A percentile compares a stretch with the other conserved stretches of the same genome.
phyloP scores from a whole-genome alignment of 1,140 invertebrate species.

The Procambarus clarkii region DNA sequence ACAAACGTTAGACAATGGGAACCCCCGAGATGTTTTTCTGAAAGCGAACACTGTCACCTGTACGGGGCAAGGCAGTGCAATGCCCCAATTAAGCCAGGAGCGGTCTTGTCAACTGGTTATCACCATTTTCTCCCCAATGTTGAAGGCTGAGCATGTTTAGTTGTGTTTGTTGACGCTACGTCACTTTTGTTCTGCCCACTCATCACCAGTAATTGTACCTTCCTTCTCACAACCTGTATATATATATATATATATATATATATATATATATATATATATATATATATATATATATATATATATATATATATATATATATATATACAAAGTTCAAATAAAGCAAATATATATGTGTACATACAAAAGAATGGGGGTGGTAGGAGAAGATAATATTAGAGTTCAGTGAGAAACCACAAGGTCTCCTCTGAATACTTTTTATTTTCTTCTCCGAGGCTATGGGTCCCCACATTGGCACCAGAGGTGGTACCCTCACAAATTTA shows the following conservation, averaged over 20 bases:
- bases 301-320: conserved; percentile 5
- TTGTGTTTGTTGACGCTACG: neutral
- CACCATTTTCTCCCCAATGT: neutral
- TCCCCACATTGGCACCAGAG: too few relatives aligned
- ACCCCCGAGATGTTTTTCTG: conserved; percentile 18
- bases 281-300: conserved; percentile 12
- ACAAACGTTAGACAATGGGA: conserved; percentile 10
- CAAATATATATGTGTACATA: too few relatives aligned
- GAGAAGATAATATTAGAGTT: too few relatives aligned
- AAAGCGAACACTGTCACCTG: conserved; percentile 15
- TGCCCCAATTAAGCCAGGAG: conserved; percentile 29
- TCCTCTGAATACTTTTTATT: too few relatives aligned
- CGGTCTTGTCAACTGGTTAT: neutral
- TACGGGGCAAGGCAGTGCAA: conserved; percentile 33
- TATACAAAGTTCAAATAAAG: too few relatives aligned
- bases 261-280: conserved; percentile 5
- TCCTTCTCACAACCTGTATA: too few relatives aligned
- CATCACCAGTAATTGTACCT: neutral
- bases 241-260: neutral
- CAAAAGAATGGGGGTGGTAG: too few relatives aligned
- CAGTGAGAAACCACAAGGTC: too few relatives aligned
- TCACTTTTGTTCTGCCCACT: neutral
- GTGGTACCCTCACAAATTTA: too few relatives aligned
- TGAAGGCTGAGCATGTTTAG: neutral
- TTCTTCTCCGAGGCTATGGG: too few relatives aligned